Evolutionary conservation across 2,888 invertebrate genomes (phyloP).

Genomic region (Napeogenes sylphis): DNA sequence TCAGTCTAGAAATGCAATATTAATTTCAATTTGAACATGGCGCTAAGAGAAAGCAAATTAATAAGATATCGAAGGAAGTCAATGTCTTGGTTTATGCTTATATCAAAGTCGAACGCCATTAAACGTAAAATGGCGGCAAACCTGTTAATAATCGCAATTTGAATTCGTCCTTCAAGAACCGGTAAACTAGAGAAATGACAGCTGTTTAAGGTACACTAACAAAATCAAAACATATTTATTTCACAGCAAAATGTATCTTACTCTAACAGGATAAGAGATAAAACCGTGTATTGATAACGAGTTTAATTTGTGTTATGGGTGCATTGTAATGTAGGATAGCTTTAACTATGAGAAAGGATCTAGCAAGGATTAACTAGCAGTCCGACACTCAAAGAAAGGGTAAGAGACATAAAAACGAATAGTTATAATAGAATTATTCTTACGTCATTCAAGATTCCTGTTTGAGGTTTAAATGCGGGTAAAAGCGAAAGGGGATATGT

Average conservation of each 20-base stretch:
- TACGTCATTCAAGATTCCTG: slow-evolving; percentile 33
- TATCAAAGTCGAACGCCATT: slow-evolving; percentile 7
- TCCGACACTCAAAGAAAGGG: slow-evolving; percentile 37
- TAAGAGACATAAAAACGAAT: slow-evolving; percentile 37
- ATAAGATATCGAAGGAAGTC: slow-evolving; percentile 16
- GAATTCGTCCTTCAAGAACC: slow-evolving; percentile 45
- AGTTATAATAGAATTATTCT: slow-evolving; percentile 41
- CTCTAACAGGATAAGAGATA: not conserved
- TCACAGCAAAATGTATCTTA: slow-evolving; percentile 15
- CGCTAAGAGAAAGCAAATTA: slow-evolving; percentile 24
- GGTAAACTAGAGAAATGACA: slow-evolving; percentile 52
- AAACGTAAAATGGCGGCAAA: slow-evolving; percentile 31
- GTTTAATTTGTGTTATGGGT: slow-evolving; percentile 4
- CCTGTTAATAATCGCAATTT: slow-evolving; percentile 44
- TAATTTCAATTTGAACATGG: slow-evolving; percentile 15
- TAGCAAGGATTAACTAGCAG: slow-evolving; percentile 49
- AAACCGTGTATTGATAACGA: slow-evolving; percentile 5
- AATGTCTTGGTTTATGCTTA: slow-evolving; percentile 16
- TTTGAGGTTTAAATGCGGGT: slow-evolving; percentile 19
- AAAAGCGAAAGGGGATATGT: slow-evolving; percentile 16
- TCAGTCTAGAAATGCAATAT: not conserved
- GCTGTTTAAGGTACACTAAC: slow-evolving; percentile 34
- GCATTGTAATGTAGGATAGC: slow-evolving; percentile 22
- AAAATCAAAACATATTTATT: slow-evolving; percentile 29
- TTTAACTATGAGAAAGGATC: slow-evolving; percentile 53